A percentile compares a stretch with the other conserved stretches of the same genome.
Evolutionary conservation across 2,797 vertebrate genomes (phyloP).

Genomic region (Hafferia zeledoni): DNA sequence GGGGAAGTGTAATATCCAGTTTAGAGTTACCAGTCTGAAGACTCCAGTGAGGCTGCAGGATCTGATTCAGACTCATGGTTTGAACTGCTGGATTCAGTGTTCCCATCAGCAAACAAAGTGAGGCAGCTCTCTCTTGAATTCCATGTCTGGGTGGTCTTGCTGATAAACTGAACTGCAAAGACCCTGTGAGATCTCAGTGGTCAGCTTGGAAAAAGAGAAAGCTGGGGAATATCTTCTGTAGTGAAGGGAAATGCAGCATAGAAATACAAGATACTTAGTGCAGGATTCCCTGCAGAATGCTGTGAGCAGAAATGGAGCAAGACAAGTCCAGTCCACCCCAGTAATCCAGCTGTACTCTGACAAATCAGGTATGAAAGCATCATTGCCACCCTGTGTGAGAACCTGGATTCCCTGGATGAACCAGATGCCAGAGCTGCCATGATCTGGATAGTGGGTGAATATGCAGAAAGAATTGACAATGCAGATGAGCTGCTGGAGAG

Average conservation of each 20-base stretch:
- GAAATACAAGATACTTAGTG: background rate
- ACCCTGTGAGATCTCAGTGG: background rate
- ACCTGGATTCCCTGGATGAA: slow-evolving; percentile 96
- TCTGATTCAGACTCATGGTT: background rate
- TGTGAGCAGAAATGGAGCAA: background rate
- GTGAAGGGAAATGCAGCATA: background rate
- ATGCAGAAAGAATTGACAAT: slow-evolving; percentile 96
- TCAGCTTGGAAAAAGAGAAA: background rate
- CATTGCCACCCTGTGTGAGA: slow-evolving; percentile 97
- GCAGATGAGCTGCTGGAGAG: slow-evolving; percentile 97
- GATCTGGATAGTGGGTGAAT: slow-evolving; percentile 99
- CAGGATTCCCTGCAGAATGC: background rate
- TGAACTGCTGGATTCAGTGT: background rate
- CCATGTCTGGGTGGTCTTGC: background rate
- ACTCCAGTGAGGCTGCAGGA: background rate
- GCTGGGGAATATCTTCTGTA: background rate
- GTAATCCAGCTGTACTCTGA: slow-evolving; percentile 30
- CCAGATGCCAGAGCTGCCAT: slow-evolving; percentile 97
- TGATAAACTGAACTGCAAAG: background rate
- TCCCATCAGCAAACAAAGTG: background rate
- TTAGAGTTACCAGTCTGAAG: background rate
- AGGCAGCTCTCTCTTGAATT: background rate
- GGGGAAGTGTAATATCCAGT: background rate
- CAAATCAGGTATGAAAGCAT: slow-evolving; percentile 93
- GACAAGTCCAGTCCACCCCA: background rate